Evolutionary conservation across 2,888 invertebrate genomes (phyloP).

Genomic region (Cabera pusaria): DNA sequence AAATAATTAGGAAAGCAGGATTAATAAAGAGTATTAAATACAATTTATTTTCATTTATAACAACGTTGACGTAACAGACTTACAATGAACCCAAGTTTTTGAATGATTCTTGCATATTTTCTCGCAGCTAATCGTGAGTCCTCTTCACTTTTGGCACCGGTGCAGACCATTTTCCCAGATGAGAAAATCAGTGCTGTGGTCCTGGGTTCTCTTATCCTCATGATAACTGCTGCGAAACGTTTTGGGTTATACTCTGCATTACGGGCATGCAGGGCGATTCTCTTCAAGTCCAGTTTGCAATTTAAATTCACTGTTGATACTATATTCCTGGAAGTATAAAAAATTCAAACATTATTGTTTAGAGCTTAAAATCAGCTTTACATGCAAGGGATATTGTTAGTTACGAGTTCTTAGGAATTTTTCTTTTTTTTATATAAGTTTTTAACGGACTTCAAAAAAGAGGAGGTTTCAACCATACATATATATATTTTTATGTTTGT

Average conservation of each 20-base stretch:
- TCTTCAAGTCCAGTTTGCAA: constrained; percentile 97
- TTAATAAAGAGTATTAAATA: too few species aligned
- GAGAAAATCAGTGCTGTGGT: constrained; percentile 91
- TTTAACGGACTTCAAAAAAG: too few species aligned
- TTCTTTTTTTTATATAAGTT: too few species aligned
- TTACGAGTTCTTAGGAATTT: too few species aligned
- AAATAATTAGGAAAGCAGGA: too few species aligned
- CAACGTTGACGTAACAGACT: constrained; percentile 44
- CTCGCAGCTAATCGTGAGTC: constrained; percentile 90
- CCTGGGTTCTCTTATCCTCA: constrained; percentile 95
- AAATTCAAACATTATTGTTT: too few species aligned
- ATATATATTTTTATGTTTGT: too few species aligned
- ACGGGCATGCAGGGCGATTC: constrained; percentile 98
- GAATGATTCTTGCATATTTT: constrained; percentile 93
- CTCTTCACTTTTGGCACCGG: constrained; percentile 92
- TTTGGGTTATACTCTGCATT: constrained; percentile 99
- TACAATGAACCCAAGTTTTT: constrained; percentile 91
- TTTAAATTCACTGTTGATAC: constrained; percentile 98
- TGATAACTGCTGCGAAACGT: constrained; percentile 99
- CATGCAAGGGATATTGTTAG: too few species aligned
- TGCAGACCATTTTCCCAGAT: constrained; percentile 93
- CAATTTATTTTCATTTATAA: too few species aligned
- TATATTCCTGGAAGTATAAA: constrained; percentile 96
- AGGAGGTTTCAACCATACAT: too few species aligned
- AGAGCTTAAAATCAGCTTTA: too few species aligned